Evolutionary conservation across 64 coral and sea anemone genomes (phyloP).

Genomic region (Montipora sp.): DNA sequence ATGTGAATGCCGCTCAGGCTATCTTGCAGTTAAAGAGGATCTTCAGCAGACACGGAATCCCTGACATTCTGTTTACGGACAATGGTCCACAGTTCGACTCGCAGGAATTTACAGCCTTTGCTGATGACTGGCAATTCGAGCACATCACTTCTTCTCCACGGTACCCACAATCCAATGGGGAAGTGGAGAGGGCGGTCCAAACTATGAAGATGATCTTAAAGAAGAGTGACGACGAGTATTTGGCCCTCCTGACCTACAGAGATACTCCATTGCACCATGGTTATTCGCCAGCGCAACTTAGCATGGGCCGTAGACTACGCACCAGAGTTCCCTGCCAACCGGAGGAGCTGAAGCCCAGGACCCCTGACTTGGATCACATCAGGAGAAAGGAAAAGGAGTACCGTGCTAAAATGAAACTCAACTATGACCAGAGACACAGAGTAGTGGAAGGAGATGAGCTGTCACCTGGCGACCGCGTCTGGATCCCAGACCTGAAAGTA

Average conservation of each 20-base stretch:
- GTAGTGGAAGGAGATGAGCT: too few relatives aligned
- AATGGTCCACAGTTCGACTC: too few relatives aligned
- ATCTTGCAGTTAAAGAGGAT: too few relatives aligned
- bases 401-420: neutral
- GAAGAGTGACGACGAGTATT: constrained; percentile 5
- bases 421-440: too few relatives aligned
- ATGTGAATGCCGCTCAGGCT: too few relatives aligned
- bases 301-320: constrained; percentile 18
- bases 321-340: constrained; percentile 29
- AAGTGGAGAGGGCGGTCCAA: too few relatives aligned
- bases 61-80: too few relatives aligned
- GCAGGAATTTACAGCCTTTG: too few relatives aligned
- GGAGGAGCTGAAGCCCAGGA: too few relatives aligned
- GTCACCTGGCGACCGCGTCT: neutral
- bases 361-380: neutral
- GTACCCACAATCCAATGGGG: constrained; percentile 25
- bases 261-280: neutral
- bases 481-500: constrained; percentile 2
- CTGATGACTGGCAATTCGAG: constrained; percentile 29
- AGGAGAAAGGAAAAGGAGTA: neutral
- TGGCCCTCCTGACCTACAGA: constrained; percentile 33
- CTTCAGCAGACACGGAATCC: too few relatives aligned
- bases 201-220: neutral
- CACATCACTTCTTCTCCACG: constrained; percentile 5
- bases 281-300: constrained; percentile 40